Evolutionary conservation across 2,113 vertebrate species (phyloP).

Genomic region (Salvelinus sp.): DNA sequence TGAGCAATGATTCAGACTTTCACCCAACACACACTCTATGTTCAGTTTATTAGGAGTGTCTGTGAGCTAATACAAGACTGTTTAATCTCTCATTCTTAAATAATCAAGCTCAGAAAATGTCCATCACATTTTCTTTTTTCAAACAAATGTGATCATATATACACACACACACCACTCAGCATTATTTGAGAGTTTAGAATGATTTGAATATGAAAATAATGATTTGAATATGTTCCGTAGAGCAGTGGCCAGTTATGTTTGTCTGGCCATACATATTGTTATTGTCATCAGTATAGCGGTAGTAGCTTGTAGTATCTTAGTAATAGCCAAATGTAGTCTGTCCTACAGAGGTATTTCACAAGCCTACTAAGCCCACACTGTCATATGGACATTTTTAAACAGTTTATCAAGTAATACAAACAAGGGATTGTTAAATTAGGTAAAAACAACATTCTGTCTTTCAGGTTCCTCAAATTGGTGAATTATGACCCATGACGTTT

Average conservation of each 20-base stretch:
- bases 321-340: background rate
- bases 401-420: too few relatives aligned
- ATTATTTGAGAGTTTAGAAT: too few relatives aligned
- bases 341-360: too few relatives aligned
- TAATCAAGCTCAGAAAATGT: conserved; percentile 57
- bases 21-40: conserved; percentile 77
- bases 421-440: conserved; percentile 6
- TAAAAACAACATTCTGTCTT: conserved; percentile 41
- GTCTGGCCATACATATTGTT: too few relatives aligned
- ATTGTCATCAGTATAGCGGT: background rate
- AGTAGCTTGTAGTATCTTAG: conserved; percentile 47
- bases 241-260: too few relatives aligned
- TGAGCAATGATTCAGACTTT: conserved; percentile 74
- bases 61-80: conserved; percentile 58
- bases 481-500: conserved; percentile 77
- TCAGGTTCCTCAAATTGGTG: conserved; percentile 60
- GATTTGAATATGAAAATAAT: too few relatives aligned
- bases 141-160: too few relatives aligned
- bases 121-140: background rate
- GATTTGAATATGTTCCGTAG: too few relatives aligned
- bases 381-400: conserved; percentile 22
- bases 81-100: conserved; percentile 64
- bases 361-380: too few relatives aligned
- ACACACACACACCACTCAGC: too few relatives aligned
- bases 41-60: conserved; percentile 64